Base-by-base conservation (phyloP, 2,888 invertebrate genomes). In the Drosophila bunnanda region DNA sequence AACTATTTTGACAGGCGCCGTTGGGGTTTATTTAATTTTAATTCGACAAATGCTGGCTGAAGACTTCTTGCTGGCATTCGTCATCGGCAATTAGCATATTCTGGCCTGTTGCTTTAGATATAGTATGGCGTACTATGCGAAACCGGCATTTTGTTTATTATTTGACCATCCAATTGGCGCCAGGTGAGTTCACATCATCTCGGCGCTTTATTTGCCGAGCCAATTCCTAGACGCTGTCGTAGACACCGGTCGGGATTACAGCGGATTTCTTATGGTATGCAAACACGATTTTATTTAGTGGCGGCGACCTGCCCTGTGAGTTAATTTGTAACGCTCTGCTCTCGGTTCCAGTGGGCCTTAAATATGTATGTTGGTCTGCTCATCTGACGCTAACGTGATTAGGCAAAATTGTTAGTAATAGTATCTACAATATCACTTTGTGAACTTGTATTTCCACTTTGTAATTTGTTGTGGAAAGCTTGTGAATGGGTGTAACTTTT, bases 41-140 rank as follows among this genome's bases (percentile, higher is more conserved):
- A 79, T 64, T 75, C 54, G 53, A 17, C 44, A 66, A 77, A 65
- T 43, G 56, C 22, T 57, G 20, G 44, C 15, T 28, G 46, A 53
- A 80, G 64, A 64, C 53, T 72, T 73, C 15, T 30, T 68, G 71
- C 15, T 30, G 20, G 39, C 59, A 70, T 84, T 79, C 78, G 82
- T 83, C 82, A 83, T 84, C 82, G 58, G 41, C 53, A 75, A 77
- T 84, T 82, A 71, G 79, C 82, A 77, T 79, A 64, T 48, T 48
- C 50, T 41, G n/a, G 15, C n/a, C 20, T 48, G 20, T 48, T 55
- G 52, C 65, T 39, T 46, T 55, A 53, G 46, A 53, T 46, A 61
- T 30, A 13, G 22, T 43, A 43, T 43, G 20, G 22, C 52, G 36
- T 70, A 58, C 12, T 39, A 50, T 61, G 44, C 72, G 17, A 68